phyloP scores from a whole-genome alignment of 2,888 invertebrate genomes.

The Crioceris asparagi region DNA sequence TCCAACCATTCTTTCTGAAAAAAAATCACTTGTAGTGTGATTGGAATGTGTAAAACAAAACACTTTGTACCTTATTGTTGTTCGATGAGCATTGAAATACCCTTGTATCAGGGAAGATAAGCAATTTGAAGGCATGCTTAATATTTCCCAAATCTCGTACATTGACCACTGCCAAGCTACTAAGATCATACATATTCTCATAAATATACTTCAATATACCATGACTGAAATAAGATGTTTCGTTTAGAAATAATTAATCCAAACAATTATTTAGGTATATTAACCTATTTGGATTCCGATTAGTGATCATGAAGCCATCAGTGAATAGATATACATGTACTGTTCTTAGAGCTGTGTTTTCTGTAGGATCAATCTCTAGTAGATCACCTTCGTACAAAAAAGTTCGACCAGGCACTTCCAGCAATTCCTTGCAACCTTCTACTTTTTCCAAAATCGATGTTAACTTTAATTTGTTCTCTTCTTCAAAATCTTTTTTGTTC shows the following conservation, averaged over 20 bases:
- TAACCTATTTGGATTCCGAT: constrained; percentile 58
- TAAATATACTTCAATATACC: constrained; percentile 76
- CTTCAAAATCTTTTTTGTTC: constrained; percentile 39
- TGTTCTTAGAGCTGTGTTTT: constrained; percentile 74
- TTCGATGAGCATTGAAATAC: constrained; percentile 83
- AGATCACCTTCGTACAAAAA: constrained; percentile 89
- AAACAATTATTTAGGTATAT: too few species aligned
- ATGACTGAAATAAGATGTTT: constrained; percentile 36
- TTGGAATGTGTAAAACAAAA: background rate
- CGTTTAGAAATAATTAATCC: too few species aligned
- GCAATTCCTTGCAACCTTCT: constrained; percentile 72
- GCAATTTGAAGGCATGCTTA: constrained; percentile 86
- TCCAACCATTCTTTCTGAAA: constrained; percentile 84
- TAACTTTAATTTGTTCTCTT: constrained; percentile 51
- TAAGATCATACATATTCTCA: constrained; percentile 74
- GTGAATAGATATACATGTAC: constrained; percentile 89
- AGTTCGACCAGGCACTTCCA: constrained; percentile 63
- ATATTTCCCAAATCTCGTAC: constrained; percentile 82
- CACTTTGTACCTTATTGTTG: constrained; percentile 37
- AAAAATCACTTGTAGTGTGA: constrained; percentile 11
- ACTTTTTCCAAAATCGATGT: constrained; percentile 72
- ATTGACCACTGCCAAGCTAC: constrained; percentile 88
- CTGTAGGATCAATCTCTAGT: constrained; percentile 78
- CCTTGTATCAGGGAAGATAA: constrained; percentile 87
- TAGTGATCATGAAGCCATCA: constrained; percentile 84